Evolutionary conservation across 2,797 vertebrate genomes (phyloP).

Genomic region (Acridotheres tristis): DNA sequence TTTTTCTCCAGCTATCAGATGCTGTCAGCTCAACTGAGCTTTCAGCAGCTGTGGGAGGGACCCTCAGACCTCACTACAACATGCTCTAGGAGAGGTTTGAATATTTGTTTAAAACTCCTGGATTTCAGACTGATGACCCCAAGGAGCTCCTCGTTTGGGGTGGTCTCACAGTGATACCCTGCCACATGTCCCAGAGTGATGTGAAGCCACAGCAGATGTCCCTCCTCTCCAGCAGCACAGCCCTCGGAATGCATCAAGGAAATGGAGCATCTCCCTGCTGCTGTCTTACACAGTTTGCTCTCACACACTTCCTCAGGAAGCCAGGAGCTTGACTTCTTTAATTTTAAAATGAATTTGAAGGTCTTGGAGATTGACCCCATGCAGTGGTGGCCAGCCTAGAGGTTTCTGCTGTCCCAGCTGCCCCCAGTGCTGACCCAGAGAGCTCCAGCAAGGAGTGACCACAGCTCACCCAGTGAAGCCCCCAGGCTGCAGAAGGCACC

Average conservation of each 20-base stretch:
- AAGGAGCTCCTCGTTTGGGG: not conserved
- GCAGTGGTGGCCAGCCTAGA: not conserved
- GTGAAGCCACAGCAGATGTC: not conserved
- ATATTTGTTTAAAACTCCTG: not conserved
- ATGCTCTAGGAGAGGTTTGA: not conserved
- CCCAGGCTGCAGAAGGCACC: not conserved
- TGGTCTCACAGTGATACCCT: not conserved
- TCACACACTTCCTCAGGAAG: not conserved
- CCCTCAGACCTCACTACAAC: not conserved
- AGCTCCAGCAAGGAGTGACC: not conserved
- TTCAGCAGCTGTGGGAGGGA: not conserved
- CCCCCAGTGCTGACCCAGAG: not conserved
- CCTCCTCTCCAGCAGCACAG: not conserved
- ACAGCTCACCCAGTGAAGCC: not conserved
- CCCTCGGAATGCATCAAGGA: not conserved
- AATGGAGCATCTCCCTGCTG: not conserved
- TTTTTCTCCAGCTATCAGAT: not conserved
- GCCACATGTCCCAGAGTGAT: not conserved
- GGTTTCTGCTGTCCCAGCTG: not conserved
- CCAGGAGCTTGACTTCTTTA: not conserved
- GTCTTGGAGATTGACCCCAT: not conserved
- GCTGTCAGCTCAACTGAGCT: conserved; percentile 4
- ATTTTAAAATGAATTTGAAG: not conserved
- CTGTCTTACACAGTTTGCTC: accelerated
- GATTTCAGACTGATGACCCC: not conserved